Evolutionary conservation across 2,113 vertebrate genomes (phyloP), one percentile per base, ranked within the genome.

Genomic region (Burhinus oedicnemus): DNA sequence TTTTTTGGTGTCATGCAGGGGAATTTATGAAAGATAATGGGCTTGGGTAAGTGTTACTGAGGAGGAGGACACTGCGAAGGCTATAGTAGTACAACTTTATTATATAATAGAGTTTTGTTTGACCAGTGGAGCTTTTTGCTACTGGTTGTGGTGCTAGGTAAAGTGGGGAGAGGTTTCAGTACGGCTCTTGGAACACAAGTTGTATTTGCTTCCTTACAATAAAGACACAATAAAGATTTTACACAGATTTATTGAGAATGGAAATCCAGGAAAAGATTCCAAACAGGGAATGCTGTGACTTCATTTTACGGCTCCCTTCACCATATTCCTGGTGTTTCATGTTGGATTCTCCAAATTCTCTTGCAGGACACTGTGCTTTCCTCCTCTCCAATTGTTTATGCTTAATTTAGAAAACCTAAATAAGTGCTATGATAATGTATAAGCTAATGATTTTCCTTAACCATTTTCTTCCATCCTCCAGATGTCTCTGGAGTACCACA

Each of bases 361-460:
- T 82, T 76, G n/a, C 12, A 36, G 77, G 64, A 57, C 8, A 6
- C 9, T 62, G 17, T 26, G 27, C 26, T 94, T 79, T 87, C 19
- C 3, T 91, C 11, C 15, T 91, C 32, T 92, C 45, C 36, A 36
- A 13, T 51, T 64, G 47, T 44, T 89, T 44, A 44, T 29, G 51
- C 38, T 32, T 62, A 68, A 82, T 75, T 89, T 60, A 84, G 62
- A 68, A 82, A 89, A 87, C 25, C 19, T 72, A 34, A 71, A 27
- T 82, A 82, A 86, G 23, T 65, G 42, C 57, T 89, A 14, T 52
- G 52, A 36, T 72, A 91, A 79, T 42, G 30, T 38, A 19, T 65
- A 96, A 49, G 16, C 21, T 85, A 69, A 55, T 82, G 30, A 76
- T 91, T 95, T 94, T 82, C 78, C 62, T 91, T 94, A 95, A 76